Evolutionary conservation across 2,888 invertebrate genomes (phyloP), one percentile per base, ranked within the genome.

Genomic region (Andrena bucephala): DNA sequence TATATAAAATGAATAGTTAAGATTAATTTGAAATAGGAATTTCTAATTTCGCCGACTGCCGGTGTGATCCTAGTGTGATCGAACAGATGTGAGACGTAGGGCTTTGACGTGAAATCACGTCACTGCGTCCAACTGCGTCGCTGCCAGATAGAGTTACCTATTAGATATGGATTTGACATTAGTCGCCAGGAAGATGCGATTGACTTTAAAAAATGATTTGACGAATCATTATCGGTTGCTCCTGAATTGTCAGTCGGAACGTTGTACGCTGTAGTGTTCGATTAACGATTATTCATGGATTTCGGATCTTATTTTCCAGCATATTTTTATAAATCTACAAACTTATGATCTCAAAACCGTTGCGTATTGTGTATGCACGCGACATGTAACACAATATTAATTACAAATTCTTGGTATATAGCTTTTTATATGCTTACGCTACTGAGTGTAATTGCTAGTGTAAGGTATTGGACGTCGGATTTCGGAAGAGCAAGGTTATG

Each of bases 401-500:
- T 80, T 60, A 24, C 2, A 70, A 70, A 60, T 70, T 60, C 60
- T 59, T 52, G 24, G 31, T 54, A 31, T 24, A 52, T 20, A 60
- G 29, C 65, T 79, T 57, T 75, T 6, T 74, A 63, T 29, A 36
- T 8, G 16, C 66, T 77, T 48, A 29, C 6, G 42, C 24, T 62
- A 20, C 8, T 50, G 33, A 20, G 29, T 33, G 27, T 24, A 70
- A 54, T 66, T 24, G 42, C 36, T 16, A 42, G 42, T 16, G 5
- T 16, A 63, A 63, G 69, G 36, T 16, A 50, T 69, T 69, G 31
- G 8, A 60, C 20, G 20, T 36, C 10, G 10, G 42, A 42, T 13
- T 10, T 42, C n/a, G 33, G 31, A n/a, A 68, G 36, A 27, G 13
- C 7, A 71, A 85, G 80, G 83, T 77, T 81, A 83, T 83, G 78